Conservation (phyloP, 2,888 invertebrate species). For the Oegoconia quadripuncta region DNA sequence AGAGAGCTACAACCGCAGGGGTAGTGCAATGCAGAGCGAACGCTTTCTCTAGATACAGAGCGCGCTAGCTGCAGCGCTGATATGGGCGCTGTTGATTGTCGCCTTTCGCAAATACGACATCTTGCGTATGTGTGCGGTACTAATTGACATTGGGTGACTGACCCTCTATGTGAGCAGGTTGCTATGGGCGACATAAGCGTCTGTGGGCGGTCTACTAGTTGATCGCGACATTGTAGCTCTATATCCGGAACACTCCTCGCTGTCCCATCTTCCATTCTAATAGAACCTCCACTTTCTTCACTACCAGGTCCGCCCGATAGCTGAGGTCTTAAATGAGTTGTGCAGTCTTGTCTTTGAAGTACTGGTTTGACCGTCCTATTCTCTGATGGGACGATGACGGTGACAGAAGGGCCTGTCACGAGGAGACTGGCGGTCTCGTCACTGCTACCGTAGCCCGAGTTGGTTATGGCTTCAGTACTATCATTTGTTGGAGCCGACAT, state of each 20-base stretch:
- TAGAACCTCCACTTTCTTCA: conserved; percentile 83
- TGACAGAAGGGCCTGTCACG: conserved; percentile 81
- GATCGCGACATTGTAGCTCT: conserved; percentile 86
- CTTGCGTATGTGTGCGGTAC: conserved; percentile 82
- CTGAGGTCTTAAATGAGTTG: conserved; percentile 86
- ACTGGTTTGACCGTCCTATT: conserved; percentile 85
- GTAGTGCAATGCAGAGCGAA: conserved; percentile 85
- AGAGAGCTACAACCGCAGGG: conserved; percentile 78
- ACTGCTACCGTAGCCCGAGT: conserved; percentile 85
- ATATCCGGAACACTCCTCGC: conserved; percentile 90
- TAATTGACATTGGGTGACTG: conserved; percentile 83
- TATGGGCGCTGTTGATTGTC: conserved; percentile 89
- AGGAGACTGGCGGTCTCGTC: conserved; percentile 91
- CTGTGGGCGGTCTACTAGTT: conserved; percentile 72
- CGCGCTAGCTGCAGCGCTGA: conserved; percentile 88
- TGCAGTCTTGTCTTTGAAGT: conserved; percentile 91
- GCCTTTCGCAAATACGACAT: conserved; percentile 85
- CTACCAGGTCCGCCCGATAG: conserved; percentile 87
- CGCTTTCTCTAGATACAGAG: conserved; percentile 90
- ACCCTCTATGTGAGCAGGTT: conserved; percentile 80
- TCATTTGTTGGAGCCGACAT: conserved; percentile 75
- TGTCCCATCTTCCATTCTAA: conserved; percentile 82
- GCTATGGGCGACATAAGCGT: conserved; percentile 77
- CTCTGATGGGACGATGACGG: conserved; percentile 69
- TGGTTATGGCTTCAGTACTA: conserved; percentile 77